Percentiles rank a stretch among this genome's conserved stretches.
Conservation (phyloP, 1,140 invertebrate species). For the Euwallacea fornicatus region DNA sequence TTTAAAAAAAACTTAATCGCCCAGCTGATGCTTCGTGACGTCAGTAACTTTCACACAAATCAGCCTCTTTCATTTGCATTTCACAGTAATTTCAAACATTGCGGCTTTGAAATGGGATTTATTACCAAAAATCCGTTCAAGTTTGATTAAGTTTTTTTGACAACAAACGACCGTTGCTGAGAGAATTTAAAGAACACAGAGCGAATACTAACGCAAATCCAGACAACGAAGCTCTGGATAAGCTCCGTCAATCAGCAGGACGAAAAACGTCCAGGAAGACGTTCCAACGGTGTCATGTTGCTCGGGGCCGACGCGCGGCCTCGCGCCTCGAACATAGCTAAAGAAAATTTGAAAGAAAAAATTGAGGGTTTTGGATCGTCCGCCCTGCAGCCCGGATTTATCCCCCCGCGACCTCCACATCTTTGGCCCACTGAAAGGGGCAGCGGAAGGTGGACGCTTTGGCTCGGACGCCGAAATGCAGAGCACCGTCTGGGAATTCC, state of each 20-base stretch:
- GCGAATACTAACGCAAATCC: constrained; percentile 1
- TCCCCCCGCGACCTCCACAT: constrained; percentile 43
- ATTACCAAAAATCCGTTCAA: no score
- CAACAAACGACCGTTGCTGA: background rate
- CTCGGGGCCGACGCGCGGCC: constrained; percentile 1
- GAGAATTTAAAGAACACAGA: background rate
- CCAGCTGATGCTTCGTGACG: background rate
- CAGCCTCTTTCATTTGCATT: background rate
- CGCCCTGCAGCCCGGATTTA: constrained; percentile 43
- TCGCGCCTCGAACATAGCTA: background rate
- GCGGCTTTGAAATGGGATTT: no score
- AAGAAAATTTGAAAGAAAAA: constrained; percentile 1
- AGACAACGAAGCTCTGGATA: background rate
- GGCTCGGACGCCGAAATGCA: background rate
- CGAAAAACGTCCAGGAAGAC: constrained; percentile 1
- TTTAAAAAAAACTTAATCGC: constrained; percentile 4
- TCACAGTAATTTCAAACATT: no score
- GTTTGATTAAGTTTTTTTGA: no score
- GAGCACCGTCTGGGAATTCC: background rate
- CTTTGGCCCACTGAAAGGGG: constrained; percentile 36
- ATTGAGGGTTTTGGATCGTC: constrained; percentile 43
- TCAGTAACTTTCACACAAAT: constrained; percentile 4
- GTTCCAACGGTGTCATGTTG: background rate
- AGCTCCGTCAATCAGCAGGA: constrained; percentile 3
- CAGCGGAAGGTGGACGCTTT: constrained; percentile 7